Conservation (phyloP, 2,797 vertebrate species). For the Syngnathus rostellatus region DNA sequence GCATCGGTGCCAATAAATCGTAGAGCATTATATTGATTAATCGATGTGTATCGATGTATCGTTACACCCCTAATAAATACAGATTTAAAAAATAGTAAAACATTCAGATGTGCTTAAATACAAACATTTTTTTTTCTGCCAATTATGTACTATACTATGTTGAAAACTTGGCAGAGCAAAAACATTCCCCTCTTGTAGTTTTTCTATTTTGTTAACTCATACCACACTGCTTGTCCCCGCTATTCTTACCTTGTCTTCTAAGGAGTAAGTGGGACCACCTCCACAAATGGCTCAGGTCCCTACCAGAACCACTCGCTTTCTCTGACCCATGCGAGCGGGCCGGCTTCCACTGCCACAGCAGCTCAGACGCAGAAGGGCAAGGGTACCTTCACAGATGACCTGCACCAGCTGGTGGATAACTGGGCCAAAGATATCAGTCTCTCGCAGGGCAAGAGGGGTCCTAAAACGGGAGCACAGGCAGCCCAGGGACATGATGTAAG, state of each 20-base stretch:
- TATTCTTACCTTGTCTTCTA: neutral
- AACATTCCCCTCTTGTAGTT: neutral
- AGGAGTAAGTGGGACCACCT: constrained; percentile 77
- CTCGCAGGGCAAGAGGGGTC: constrained; percentile 81
- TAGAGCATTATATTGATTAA: no score
- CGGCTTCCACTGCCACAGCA: constrained; percentile 56
- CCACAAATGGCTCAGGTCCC: constrained; percentile 66
- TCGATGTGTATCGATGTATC: no score
- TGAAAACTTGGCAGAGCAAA: neutral
- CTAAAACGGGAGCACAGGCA: constrained; percentile 63
- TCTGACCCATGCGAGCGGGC: constrained; percentile 42
- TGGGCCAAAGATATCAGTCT: constrained; percentile 91
- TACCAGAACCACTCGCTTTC: constrained; percentile 65
- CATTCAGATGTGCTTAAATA: neutral
- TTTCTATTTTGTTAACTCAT: neutral
- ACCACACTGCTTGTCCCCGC: neutral
- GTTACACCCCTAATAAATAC: neutral
- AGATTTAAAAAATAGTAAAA: neutral
- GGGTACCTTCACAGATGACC: constrained; percentile 91
- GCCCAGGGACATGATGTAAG: constrained; percentile 55
- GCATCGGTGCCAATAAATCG: no score
- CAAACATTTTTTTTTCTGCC: neutral
- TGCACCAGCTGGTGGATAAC: constrained; percentile 92
- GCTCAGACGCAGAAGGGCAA: constrained; percentile 73
- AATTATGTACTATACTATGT: neutral